These are phyloP conservation scores for Oryzias dopingdopingensis DNA, from an alignment of 2,797 vertebrate species.

Conservation along the genomic window DNA sequence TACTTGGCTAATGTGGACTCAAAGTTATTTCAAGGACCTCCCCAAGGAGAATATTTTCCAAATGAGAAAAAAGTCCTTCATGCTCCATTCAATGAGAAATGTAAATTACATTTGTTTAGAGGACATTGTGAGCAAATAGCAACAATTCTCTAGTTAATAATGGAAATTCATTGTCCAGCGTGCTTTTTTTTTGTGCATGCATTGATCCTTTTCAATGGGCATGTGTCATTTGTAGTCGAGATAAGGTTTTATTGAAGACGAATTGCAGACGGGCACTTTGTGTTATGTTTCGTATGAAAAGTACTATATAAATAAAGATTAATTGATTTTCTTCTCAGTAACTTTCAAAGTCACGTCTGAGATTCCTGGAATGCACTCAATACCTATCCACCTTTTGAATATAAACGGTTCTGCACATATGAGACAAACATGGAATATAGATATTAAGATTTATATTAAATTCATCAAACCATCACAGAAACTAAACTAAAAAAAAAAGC, in stretches of 20 bases:
- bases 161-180: background rate
- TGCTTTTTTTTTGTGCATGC: slow-evolving; percentile 24
- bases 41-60: slow-evolving; percentile 57
- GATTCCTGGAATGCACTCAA: slow-evolving; percentile 45
- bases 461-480: slow-evolving; percentile 22
- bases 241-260: slow-evolving; percentile 17
- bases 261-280: too few species aligned
- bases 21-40: slow-evolving; percentile 74
- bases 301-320: too few species aligned
- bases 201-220: slow-evolving; percentile 45
- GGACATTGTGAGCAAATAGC: slow-evolving; percentile 40
- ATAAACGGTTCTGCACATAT: too few species aligned
- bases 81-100: slow-evolving; percentile 56
- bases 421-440: slow-evolving; percentile 5
- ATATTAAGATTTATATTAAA: slow-evolving; percentile 1
- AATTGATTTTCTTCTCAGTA: slow-evolving; percentile 1
- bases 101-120: slow-evolving; percentile 51
- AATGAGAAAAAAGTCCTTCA: slow-evolving; percentile 63
- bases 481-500: slow-evolving; percentile 10
- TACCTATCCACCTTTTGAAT: too few species aligned
- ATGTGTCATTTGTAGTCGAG: slow-evolving; percentile 17
- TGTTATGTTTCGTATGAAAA: too few species aligned
- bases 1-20: slow-evolving; percentile 51
- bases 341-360: slow-evolving; percentile 29
- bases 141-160: slow-evolving; percentile 17